Evolutionary conservation across 1,140 invertebrate genomes (phyloP), one percentile per base, ranked within the genome.

Genomic region (Saxidomus purpurata): DNA sequence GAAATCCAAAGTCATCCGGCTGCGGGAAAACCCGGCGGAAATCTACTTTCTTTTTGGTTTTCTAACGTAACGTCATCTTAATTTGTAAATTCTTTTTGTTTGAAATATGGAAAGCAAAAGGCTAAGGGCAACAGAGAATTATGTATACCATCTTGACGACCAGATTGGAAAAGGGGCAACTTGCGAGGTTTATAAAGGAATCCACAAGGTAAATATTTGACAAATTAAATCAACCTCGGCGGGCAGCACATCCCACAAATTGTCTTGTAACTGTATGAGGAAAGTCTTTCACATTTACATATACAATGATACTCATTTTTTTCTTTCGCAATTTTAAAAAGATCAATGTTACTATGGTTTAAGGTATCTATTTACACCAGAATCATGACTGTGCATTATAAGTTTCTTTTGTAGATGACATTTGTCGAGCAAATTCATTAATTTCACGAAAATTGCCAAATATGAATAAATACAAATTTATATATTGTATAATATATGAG

Each of bases 121-220:
- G 31, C 34, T 85, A 36, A 52, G 36, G 47, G 86, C 76, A 1
- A 89, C 87, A 28, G 49, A 89, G 38, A 40, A 77, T 49, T 63
- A 89, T 77, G 87, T 89, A 17, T 89, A 76, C 31, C 28, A n/a
- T 19, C 11, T 34, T 47, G 80, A 89, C 22, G 80, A 89, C 59
- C 38, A 61, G 9, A 81, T 89, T 36, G 87, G 87, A 43, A 89
- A 84, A 38, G 87, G 87, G 0, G 87, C 87, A 36, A 89, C 87
- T 43, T 89, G 87, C 74, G 79, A 82, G 31, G 87, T 89, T 22
- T 89, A 76, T 52, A 82, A 67, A 83, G 87, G 87, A 28, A 89
- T 89, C 15, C 63, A 83, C 31, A 89, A 89, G 87, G 87, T 89
- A 52, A 86, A 22, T 8, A 36, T 47, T n/a, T n/a, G n/a, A n/a